Base-by-base conservation (phyloP, 2,888 invertebrate species). In the Autographa pulchrina region DNA sequence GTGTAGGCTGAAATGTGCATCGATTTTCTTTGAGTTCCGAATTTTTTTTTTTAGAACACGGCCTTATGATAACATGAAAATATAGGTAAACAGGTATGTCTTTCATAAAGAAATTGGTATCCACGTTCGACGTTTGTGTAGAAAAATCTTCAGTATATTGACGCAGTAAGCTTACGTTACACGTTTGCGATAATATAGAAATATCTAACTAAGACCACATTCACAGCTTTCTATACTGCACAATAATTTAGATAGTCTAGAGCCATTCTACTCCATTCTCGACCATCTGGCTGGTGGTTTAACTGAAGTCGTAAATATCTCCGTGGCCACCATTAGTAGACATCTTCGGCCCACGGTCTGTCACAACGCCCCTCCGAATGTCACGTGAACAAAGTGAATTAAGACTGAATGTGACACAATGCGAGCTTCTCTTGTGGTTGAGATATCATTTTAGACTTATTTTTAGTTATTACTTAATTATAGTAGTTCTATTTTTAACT, bases 301-400 rank as follows among this genome's bases (percentile, higher is more conserved):
- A 56, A 56, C 54, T 56, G 54, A 56, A 56, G 54, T 56, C 54
- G 54, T 56, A 56, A 56, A 56, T 56, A 25, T 54, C 25, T 25
- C 25, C 20, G 54, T 20, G 54, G 54, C 54, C 14, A 56, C 54
- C 48, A 56, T 56, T 56, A 25, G 13, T 20, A 56, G 54, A 56
- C 54, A 56, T 56, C 54, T 56, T 56, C 25, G 20, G 54, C 13
- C 54, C 54, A 56, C 54, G 54, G 25, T 13, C 25, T 56, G 54
- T 56, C 54, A 56, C 54, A 56, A 20, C 54, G 20, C 11, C 54
- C 13, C 54, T 25, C 54, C 20, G 25, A 56, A 56, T 56, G 54
- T 56, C 54, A 56, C 25, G 18, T 56, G 54, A 56, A 56, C 25
- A 56, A 56, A 56, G 54, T 56, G 54, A 25, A 20, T 25, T 56